Evolutionary conservation across 2,888 invertebrate species (phyloP), one percentile per base, ranked within the genome.

Genomic region (Pollenia griseotomentosa): DNA sequence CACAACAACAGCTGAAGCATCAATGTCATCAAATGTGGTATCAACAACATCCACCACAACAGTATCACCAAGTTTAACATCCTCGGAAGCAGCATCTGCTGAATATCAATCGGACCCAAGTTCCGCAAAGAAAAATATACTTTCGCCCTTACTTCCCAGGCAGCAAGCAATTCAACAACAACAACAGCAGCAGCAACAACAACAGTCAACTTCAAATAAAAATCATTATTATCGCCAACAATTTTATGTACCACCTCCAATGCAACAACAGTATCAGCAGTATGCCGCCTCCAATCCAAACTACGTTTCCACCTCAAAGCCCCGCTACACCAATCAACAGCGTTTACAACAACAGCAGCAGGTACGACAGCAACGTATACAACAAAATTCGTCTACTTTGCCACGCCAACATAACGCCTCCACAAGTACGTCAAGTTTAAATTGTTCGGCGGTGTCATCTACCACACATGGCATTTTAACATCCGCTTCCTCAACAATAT

Each of bases 241-340:
- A 86, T 91, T 92, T 78, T 92, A 92, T 89, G 92, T 92, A 88
- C 92, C 92, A 83, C 92, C 92, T 73, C 92, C 92, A 16, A 90
- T 92, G 90, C 92, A 90, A 23, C 90, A 90, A 57, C 91, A 90
- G 53, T 91, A 91, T 55, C 90, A 90, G 55, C 89, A 89, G 57
- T 84, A 82, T 70, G 63, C 83, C 44, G 55, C 84, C 85, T 83
- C 88, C 8, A 88, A 88, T 79, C 84, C 88, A 66, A 88, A 88
- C 57, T 86, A 83, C 81, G 86, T 82, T 84, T 73, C 86, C 53
- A 51, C 86, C 48, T 65, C 88, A 10, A 83, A 71, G 65, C 70
- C 85, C 11, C 79, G 85, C 66, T 83, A 85, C 40, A 75, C 40
- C 0, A 82, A 82, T 51, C 82, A 79, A 44, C 89, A 90, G 63